Conservation (phyloP, 2,888 invertebrate species). For the Polymixis flavicincta region DNA sequence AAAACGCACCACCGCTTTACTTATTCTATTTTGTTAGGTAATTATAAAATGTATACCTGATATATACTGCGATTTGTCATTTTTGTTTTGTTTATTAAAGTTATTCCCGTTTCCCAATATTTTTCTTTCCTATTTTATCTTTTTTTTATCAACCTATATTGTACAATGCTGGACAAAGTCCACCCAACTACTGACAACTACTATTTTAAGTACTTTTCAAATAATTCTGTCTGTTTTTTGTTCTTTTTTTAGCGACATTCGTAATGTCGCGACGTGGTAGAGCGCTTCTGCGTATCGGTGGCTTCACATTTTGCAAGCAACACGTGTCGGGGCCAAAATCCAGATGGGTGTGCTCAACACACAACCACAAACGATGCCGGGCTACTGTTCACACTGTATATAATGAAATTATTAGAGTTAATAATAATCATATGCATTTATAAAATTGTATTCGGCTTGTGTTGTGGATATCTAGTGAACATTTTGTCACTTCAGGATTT, state of each 20-base stretch:
- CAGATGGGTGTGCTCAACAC: slow-evolving; percentile 73
- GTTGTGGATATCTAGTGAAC: neutral
- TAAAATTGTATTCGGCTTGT: neutral
- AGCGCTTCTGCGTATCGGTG: slow-evolving; percentile 60
- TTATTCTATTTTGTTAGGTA: neutral
- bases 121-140: neutral
- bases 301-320: slow-evolving; percentile 69
- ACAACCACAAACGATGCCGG: slow-evolving; percentile 68
- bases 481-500: neutral
- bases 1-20: neutral
- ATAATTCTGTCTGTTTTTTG: neutral
- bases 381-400: slow-evolving; percentile 66
- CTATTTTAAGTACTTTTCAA: neutral
- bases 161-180: neutral
- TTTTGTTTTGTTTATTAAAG: neutral
- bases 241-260: slow-evolving; percentile 60
- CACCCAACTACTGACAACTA: too few relatives aligned
- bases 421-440: slow-evolving; percentile 65
- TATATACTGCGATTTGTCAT: neutral
- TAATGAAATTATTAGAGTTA: slow-evolving; percentile 60
- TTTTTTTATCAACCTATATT: neutral
- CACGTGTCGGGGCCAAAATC: slow-evolving; percentile 53
- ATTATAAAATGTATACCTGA: neutral
- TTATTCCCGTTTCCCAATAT: neutral
- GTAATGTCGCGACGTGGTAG: slow-evolving; percentile 69